Percentiles rank a stretch among this genome's conserved stretches.
phyloP scores from a whole-genome alignment of 2,888 invertebrate species.

The Trisateles emortualis region DNA sequence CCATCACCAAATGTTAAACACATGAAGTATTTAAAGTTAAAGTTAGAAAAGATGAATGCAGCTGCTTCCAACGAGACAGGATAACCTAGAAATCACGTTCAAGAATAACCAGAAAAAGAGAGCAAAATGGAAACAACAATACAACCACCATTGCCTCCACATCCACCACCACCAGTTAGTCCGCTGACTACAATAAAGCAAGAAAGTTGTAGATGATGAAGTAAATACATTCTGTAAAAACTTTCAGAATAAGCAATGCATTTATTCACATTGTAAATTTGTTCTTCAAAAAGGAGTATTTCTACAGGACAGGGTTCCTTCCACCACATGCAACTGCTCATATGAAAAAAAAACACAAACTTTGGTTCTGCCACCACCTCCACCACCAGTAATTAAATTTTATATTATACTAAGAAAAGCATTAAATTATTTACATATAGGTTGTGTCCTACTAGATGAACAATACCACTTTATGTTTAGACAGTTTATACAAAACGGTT shows the following conservation, averaged over 20 bases:
- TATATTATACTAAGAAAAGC: no score
- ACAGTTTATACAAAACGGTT: no score
- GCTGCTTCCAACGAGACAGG: background rate
- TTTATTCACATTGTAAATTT: slow-evolving; percentile 63
- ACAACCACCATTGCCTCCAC: slow-evolving; percentile 59
- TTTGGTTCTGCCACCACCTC: slow-evolving; percentile 41
- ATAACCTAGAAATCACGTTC: background rate
- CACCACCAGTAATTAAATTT: slow-evolving; percentile 32
- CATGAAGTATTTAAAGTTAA: slow-evolving; percentile 70
- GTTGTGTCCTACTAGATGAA: no score
- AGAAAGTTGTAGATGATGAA: slow-evolving; percentile 57
- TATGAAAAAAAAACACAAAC: slow-evolving; percentile 45
- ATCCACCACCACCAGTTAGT: slow-evolving; percentile 59
- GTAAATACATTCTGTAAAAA: slow-evolving; percentile 72
- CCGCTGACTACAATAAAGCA: slow-evolving; percentile 46
- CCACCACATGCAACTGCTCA: slow-evolving; percentile 65
- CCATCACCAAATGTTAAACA: slow-evolving; percentile 71
- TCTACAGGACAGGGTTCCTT: slow-evolving; percentile 63
- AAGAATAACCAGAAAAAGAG: background rate
- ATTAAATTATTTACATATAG: no score
- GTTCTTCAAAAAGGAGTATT: slow-evolving; percentile 70
- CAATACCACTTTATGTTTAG: no score
- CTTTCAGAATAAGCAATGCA: slow-evolving; percentile 67
- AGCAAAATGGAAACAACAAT: background rate
- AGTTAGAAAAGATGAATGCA: slow-evolving; percentile 47